Base-by-base conservation (phyloP, 2,888 invertebrate species). In the Oithona nana region DNA sequence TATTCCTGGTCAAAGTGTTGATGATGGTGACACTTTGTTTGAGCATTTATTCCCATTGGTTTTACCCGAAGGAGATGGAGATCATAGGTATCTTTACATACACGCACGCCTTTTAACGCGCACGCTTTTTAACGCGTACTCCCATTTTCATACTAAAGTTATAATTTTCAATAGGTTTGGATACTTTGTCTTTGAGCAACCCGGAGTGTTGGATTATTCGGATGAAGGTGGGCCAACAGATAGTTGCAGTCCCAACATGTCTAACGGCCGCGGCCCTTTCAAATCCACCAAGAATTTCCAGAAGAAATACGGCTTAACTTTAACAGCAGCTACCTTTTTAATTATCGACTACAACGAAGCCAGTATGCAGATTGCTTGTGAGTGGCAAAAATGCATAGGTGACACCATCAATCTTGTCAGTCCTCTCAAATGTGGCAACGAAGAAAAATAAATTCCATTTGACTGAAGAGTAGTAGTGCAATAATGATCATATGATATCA, bases 21-120 rank as follows among this genome's bases (percentile, higher is more conserved):
- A 62, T 39, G 54, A 62, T 39, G 62, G 62, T 22, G 56, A 62
- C 22, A 56, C 56, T 39, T 11, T 62, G 22, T 62, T 62, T 56
- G 62, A 62, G 26, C 62, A 48, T 16, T 39, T 62, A 3, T 62
- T 62, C 56, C 62, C 62, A 4, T 56, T 62, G n/a, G 62, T 62
- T 31, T 29, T 62, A 3, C 62, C 62, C 20, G 62, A 62, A 54
- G 62, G 62, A 55, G 31, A 62, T 28, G 62, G 62, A 22, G 48
- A 62, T 28, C 62, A 62, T 31, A 62, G 62, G 62, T 56, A 31
- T 26, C 50, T 11, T 8, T 8, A 56, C 8, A 8, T 11, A 26
- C n/a, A n/a, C n/a, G n/a, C n/a, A n/a, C n/a, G n/a, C n/a, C n/a
- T n/a, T n/a, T n/a, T n/a, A n/a, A n/a, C n/a, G n/a, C n/a, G n/a